A percentile compares a stretch with the other conserved stretches of the same genome.
Conservation (phyloP, 2,113 vertebrate species). For the Festucalex cinctus region DNA sequence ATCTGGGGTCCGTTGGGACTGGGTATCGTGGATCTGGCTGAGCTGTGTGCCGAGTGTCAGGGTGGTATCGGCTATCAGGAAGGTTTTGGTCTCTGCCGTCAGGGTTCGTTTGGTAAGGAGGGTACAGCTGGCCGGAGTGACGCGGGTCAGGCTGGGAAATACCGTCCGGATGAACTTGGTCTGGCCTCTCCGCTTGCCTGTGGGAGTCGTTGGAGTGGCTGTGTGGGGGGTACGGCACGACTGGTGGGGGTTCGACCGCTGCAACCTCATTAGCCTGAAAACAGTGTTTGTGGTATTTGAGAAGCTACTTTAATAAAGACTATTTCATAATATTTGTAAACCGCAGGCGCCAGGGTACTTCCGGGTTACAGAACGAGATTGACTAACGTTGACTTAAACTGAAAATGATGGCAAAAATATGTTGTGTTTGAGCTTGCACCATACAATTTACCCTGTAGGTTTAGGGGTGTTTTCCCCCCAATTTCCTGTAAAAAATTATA, state of each 20-base stretch:
- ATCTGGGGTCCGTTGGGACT: slow-evolving; percentile 4
- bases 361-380: too few relatives aligned
- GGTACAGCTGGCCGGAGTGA: slow-evolving; percentile 2
- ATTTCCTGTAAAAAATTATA: too few relatives aligned
- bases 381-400: too few relatives aligned
- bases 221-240: slow-evolving; percentile 69
- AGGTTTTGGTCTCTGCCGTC: slow-evolving; percentile 14
- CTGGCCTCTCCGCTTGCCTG: slow-evolving; percentile 5
- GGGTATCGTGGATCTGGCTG: slow-evolving; percentile 19
- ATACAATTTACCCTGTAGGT: too few relatives aligned
- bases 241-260: slow-evolving; percentile 70
- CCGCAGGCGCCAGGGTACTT: too few relatives aligned
- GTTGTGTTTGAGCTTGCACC: too few relatives aligned
- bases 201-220: slow-evolving; percentile 37
- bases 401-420: too few relatives aligned
- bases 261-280: slow-evolving; percentile 83
- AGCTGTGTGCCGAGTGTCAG: slow-evolving; percentile 1
- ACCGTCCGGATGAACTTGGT: slow-evolving; percentile 1
- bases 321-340: too few relatives aligned
- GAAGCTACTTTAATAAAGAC: background rate
- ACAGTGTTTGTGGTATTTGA: background rate
- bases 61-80: slow-evolving; percentile 13
- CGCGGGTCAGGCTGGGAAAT: slow-evolving; percentile 12
- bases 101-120: slow-evolving; percentile 6
- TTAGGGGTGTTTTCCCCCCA: too few relatives aligned